Percentiles rank a stretch among this genome's conserved stretches.
These are phyloP conservation scores for Epicauta chinensis DNA, from an alignment of 1,140 invertebrate genomes.

Conservation along the genomic window DNA sequence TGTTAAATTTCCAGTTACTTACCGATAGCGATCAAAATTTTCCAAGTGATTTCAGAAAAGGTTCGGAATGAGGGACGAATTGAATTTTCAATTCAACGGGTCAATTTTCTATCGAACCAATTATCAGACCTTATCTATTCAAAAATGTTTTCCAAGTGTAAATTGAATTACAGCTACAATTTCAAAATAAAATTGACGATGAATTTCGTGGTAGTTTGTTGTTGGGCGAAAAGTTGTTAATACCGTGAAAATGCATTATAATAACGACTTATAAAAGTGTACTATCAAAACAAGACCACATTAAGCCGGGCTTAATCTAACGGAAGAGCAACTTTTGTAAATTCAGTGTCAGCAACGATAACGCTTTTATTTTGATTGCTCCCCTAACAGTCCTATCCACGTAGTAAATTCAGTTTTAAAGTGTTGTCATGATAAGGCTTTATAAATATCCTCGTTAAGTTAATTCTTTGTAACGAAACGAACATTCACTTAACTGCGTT, in stretches of 20 bases:
- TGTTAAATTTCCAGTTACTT: no score
- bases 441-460: slow-evolving; percentile 37
- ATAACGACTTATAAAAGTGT: slow-evolving; percentile 30
- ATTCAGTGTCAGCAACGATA: slow-evolving; percentile 27
- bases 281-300: slow-evolving; percentile 31
- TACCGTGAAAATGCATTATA: slow-evolving; percentile 1
- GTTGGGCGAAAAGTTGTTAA: no score
- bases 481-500: slow-evolving; percentile 16
- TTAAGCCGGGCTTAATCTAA: slow-evolving; percentile 31
- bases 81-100: no score
- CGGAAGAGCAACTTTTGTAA: slow-evolving; percentile 28
- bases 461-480: slow-evolving; percentile 30
- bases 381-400: slow-evolving; percentile 27
- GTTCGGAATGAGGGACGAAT: no score
- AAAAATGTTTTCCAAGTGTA: no score
- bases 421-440: slow-evolving; percentile 37
- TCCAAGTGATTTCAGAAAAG: no score
- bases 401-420: slow-evolving; percentile 36
- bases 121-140: no score
- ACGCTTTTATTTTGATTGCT: slow-evolving; percentile 29
- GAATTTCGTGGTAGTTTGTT: no score
- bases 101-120: no score
- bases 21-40: no score
- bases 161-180: no score
- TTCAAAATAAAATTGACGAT: no score